A percentile compares a stretch with the other conserved stretches of the same genome.
Conservation (phyloP, 1,140 invertebrate species). For the Calephelis nemesis region DNA sequence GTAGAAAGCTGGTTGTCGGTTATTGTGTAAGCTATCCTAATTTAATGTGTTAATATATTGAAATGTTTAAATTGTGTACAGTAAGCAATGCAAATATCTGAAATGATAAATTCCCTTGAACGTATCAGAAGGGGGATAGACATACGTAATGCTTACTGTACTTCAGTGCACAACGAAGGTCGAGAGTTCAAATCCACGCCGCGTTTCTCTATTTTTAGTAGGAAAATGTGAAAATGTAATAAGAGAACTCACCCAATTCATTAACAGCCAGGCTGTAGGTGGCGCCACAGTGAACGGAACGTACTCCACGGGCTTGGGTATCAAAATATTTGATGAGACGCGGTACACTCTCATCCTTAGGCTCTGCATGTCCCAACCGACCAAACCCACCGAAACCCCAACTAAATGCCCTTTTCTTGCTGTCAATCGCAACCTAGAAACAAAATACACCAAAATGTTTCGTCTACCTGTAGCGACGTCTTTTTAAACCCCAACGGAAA, state of each 20-base stretch:
- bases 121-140: too few relatives aligned
- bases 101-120: too few relatives aligned
- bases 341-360: slow-evolving; percentile 94
- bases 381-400: slow-evolving; percentile 98
- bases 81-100: too few relatives aligned
- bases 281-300: slow-evolving; percentile 90
- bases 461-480: too few relatives aligned
- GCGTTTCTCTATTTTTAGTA: not conserved
- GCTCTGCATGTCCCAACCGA: slow-evolving; percentile 93
- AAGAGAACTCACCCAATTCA: slow-evolving; percentile 83
- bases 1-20: too few relatives aligned
- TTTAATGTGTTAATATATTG: too few relatives aligned
- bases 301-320: slow-evolving; percentile 88
- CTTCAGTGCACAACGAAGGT: too few relatives aligned
- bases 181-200: too few relatives aligned
- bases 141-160: too few relatives aligned
- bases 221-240: not conserved
- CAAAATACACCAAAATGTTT: slow-evolving; percentile 1
- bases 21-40: too few relatives aligned
- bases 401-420: slow-evolving; percentile 91
- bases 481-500: too few relatives aligned
- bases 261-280: slow-evolving; percentile 92
- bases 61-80: too few relatives aligned
- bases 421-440: slow-evolving; percentile 89
- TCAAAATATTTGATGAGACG: slow-evolving; percentile 94